Conservation (phyloP, 37 sponge, comb jelly and placozoan genomes). For the Beroe ovata region DNA sequence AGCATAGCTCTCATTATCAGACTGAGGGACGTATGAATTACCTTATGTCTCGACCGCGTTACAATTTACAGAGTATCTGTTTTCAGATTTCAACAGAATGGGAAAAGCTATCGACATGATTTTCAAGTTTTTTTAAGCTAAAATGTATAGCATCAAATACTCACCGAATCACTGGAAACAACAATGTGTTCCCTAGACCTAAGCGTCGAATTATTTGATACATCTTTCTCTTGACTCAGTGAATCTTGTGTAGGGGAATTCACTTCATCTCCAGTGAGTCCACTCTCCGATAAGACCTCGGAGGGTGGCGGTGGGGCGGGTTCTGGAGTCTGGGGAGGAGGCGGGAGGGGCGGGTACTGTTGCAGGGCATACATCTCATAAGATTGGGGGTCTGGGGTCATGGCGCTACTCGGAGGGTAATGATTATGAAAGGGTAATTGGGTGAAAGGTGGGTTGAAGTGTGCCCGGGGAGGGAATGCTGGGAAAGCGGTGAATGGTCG, state of each 20-base stretch:
- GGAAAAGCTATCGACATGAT: too few relatives aligned
- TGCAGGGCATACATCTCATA: background rate
- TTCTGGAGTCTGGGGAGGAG: background rate
- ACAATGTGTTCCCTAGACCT: background rate
- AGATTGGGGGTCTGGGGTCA: background rate
- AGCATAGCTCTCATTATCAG: constrained; percentile 35
- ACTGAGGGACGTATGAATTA: too few relatives aligned
- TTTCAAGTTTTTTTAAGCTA: background rate
- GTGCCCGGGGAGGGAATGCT: background rate
- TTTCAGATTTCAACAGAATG: too few relatives aligned
- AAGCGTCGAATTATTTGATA: too few relatives aligned
- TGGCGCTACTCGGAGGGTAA: background rate
- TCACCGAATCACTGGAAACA: background rate
- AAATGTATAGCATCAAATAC: background rate
- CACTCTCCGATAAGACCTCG: too few relatives aligned
- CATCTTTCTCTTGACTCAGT: too few relatives aligned
- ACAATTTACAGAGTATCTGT: too few relatives aligned
- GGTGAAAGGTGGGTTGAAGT: background rate
- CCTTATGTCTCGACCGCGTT: too few relatives aligned
- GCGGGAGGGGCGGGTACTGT: constrained; percentile 14
- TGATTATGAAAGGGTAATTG: background rate
- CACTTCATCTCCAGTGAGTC: too few relatives aligned
- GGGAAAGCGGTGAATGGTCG: background rate
- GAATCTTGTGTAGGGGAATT: too few relatives aligned
- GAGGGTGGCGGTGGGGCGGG: background rate